Base-by-base conservation (phyloP, 2,888 invertebrate genomes). In the Apotomis capreana region DNA sequence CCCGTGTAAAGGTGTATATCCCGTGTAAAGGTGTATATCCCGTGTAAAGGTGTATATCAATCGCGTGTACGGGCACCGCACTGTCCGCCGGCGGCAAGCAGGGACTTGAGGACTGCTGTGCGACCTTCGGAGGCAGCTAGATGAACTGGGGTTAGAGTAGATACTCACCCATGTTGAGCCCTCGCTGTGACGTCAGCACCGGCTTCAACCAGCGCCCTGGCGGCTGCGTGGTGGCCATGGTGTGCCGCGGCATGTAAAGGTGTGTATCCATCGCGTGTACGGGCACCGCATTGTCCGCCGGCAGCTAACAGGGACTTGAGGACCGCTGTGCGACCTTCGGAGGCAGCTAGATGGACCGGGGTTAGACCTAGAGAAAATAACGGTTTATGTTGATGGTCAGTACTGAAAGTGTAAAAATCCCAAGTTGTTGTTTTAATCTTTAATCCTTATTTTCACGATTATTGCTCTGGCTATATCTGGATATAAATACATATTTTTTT, bases 181-280 rank as follows among this genome's bases (percentile, higher is more conserved):
- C 49, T 49, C 3, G 49, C 49, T 49, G 49, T 49, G 49, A 49
- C 49, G 49, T 49, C 49, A 49, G 49, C 49, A 3, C 49, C 49
- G 10, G 49, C 49, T 10, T 49, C 49, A 8, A 49, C 49, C 9
- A 49, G 9, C 49, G 49, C 96, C 73, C 97, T 95, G 12, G 99
- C 97, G 94, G 98, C 97, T 75, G 97, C 97, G 69, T 97, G 95
- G 90, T 98, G 99, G 0, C 99, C 99, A 89, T 99, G 98, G 87
- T 99, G 99, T 68, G 98, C 98, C 5, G 99, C 99, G 10, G 99
- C 97, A 89, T 99, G 99, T 59, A 99, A 94, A 0, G 99, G 98
- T 2, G 99, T 97, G 94, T 99, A 91, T 0, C 99, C 99, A 78
- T 98, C 96, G 77, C 96, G 95, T 0, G 97, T 97, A 71, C 95